A percentile compares a stretch with the other conserved stretches of the same genome.
Conservation (phyloP, 2,113 vertebrate species). For the Amblyornis subalaris region DNA sequence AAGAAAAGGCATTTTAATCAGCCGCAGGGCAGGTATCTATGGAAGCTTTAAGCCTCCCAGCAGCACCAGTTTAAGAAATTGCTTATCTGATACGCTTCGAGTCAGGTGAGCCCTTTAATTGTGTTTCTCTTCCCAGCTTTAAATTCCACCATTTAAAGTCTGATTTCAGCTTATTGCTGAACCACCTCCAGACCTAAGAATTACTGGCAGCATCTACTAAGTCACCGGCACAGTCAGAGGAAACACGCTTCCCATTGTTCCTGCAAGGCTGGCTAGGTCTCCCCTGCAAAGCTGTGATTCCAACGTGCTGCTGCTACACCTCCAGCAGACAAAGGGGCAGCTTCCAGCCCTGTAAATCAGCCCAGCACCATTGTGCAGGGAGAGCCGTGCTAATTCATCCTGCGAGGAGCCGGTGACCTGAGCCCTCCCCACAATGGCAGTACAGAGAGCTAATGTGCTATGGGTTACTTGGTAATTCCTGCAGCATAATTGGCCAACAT, state of each 20-base stretch:
- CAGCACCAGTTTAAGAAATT: not conserved
- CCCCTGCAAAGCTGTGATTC: not conserved
- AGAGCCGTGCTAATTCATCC: conserved; percentile 17
- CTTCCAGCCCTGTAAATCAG: not conserved
- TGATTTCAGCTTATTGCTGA: not conserved
- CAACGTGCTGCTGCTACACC: not conserved
- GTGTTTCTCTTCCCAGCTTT: not conserved
- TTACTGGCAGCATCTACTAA: not conserved
- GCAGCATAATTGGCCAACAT: conserved; percentile 26
- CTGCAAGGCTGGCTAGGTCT: not conserved
- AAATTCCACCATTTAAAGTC: not conserved
- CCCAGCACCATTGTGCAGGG: not conserved
- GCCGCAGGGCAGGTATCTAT: not conserved
- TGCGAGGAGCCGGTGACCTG: not conserved
- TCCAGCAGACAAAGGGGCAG: not conserved
- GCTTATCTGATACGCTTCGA: not conserved
- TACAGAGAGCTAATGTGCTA: conserved; percentile 23
- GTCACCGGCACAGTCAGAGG: not conserved
- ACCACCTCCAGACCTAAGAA: not conserved
- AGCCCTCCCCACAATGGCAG: conserved; percentile 13
- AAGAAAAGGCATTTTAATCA: not conserved
- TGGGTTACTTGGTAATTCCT: conserved; percentile 35
- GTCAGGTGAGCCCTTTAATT: not conserved
- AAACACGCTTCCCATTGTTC: not conserved
- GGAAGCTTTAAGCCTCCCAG: not conserved